phyloP scores from a whole-genome alignment of 2,888 invertebrate species.

The Buathra laborator region DNA sequence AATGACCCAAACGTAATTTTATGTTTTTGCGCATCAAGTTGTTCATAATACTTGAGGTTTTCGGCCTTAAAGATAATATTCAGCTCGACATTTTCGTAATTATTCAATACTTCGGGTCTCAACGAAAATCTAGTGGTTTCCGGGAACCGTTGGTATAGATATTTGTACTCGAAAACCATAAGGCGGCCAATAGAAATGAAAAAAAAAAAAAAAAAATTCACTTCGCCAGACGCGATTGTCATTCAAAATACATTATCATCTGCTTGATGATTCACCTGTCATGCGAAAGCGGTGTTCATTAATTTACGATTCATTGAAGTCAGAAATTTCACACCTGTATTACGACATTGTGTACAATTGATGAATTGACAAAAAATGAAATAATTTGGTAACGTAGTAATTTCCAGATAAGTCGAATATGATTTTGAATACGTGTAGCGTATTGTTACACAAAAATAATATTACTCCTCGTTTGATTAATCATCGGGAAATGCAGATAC shows the following conservation, averaged over 20 bases:
- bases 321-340: neutral
- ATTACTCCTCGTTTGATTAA: neutral
- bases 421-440: neutral
- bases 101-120: too few species aligned
- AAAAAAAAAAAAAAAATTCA: too few species aligned
- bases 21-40: neutral
- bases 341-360: neutral
- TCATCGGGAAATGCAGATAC: conserved; percentile 2
- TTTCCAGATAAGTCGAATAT: neutral
- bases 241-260: too few species aligned
- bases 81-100: neutral
- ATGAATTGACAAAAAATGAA: neutral
- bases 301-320: neutral
- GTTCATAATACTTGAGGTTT: neutral
- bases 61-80: neutral
- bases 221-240: too few species aligned
- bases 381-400: neutral
- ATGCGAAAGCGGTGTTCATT: neutral
- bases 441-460: neutral
- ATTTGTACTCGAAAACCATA: too few species aligned
- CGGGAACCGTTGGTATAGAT: too few species aligned
- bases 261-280: neutral
- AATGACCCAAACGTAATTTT: neutral
- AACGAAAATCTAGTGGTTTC: too few species aligned
- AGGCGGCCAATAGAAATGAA: too few species aligned